Conservation (phyloP, 2,888 invertebrate genomes). For the Diarsia mendica region DNA sequence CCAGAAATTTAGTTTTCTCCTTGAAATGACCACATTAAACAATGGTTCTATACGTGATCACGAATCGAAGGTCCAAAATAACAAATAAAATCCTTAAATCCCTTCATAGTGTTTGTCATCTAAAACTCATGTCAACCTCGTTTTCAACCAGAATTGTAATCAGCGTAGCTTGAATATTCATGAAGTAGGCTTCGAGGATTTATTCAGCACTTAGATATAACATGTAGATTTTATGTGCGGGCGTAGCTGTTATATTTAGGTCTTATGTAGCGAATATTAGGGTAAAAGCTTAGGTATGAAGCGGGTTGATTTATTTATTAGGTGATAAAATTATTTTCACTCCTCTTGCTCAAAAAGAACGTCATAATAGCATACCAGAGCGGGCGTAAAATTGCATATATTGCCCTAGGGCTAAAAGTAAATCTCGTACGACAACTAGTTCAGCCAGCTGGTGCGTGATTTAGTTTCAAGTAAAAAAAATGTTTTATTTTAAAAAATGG, state of each 20-base stretch:
- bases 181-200: constrained; percentile 46
- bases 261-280: constrained; percentile 7
- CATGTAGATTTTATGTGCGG: constrained; percentile 29
- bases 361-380: too few species aligned
- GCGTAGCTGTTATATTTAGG: constrained; percentile 4
- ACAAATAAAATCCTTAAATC: constrained; percentile 11
- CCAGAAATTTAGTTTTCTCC: not conserved
- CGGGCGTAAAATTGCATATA: too few species aligned
- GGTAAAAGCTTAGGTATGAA: not conserved
- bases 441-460: too few species aligned
- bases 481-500: too few species aligned
- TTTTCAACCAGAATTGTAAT: constrained; percentile 71
- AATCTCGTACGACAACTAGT: too few species aligned
- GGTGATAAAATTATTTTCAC: not conserved
- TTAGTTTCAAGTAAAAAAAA: too few species aligned
- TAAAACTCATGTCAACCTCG: constrained; percentile 70
- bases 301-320: not conserved
- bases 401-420: too few species aligned
- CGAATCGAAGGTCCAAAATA: constrained; percentile 50
- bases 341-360: too few species aligned
- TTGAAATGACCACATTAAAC: constrained; percentile 30
- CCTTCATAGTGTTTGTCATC: constrained; percentile 53
- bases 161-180: constrained; percentile 69
- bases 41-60: constrained; percentile 54
- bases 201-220: constrained; percentile 39